These are phyloP conservation scores for Lithodes maja DNA, from an alignment of 2,888 invertebrate genomes.

Conservation along the genomic window DNA sequence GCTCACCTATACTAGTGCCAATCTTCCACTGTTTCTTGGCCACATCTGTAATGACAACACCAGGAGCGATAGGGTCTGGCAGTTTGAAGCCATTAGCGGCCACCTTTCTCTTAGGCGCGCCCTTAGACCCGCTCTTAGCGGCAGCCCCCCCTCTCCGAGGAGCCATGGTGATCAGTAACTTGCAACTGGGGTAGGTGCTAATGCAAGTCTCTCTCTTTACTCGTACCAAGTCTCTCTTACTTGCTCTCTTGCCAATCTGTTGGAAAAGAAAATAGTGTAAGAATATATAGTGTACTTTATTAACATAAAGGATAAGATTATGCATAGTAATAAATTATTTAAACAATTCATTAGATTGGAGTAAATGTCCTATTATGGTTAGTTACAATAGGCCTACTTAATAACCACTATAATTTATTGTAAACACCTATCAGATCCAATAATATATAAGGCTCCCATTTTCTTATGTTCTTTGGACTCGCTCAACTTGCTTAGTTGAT, in stretches of 20 bases:
- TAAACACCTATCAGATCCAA: too few species aligned
- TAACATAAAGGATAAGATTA: too few species aligned
- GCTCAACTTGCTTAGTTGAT: too few species aligned
- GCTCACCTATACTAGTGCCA: conserved; percentile 86
- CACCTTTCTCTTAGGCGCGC: conserved; percentile 64
- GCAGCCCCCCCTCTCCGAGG: conserved; percentile 50
- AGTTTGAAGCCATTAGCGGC: conserved; percentile 70
- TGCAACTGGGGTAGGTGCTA: neutral
- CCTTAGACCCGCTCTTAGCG: conserved; percentile 57
- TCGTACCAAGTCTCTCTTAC: conserved; percentile 61
- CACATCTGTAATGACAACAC: conserved; percentile 83
- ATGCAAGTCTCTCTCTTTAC: conserved; percentile 13
- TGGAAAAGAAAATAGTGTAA: neutral
- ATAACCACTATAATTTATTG: too few species aligned
- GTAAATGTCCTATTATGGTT: too few species aligned
- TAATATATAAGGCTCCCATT: too few species aligned
- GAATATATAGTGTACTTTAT: neutral
- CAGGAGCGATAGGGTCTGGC: conserved; percentile 65
- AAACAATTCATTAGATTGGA: too few species aligned
- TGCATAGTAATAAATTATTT: too few species aligned
- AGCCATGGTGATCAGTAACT: conserved; percentile 37
- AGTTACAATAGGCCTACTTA: too few species aligned
- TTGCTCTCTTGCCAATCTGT: conserved; percentile 53
- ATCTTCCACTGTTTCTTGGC: conserved; percentile 88
- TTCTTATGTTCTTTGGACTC: too few species aligned